Conservation (phyloP, 2,113 vertebrate species). For the Burhinus oedicnemus region DNA sequence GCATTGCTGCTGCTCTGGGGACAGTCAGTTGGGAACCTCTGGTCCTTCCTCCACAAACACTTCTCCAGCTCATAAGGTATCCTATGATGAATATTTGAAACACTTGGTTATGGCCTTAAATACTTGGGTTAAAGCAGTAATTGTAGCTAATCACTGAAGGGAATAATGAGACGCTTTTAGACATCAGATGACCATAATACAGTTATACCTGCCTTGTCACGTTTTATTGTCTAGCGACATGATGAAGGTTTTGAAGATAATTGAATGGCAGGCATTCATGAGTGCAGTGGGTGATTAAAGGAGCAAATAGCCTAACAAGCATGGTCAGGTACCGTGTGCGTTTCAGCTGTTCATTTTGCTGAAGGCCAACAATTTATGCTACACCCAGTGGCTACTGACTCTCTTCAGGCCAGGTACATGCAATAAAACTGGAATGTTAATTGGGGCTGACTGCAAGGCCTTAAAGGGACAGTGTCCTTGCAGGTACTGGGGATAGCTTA, state of each 20-base stretch:
- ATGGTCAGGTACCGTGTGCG: slow-evolving; percentile 64
- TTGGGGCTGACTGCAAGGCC: slow-evolving; percentile 45
- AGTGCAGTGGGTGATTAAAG: slow-evolving; percentile 37
- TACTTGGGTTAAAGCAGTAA: slow-evolving; percentile 32
- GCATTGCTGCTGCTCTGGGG: not conserved
- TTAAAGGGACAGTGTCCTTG: slow-evolving; percentile 67
- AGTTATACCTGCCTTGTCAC: slow-evolving; percentile 39
- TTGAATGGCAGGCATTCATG: slow-evolving; percentile 37
- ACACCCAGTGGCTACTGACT: slow-evolving; percentile 54
- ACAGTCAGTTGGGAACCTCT: not conserved
- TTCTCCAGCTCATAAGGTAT: not conserved
- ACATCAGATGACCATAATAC: slow-evolving; percentile 53
- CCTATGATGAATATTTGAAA: not conserved
- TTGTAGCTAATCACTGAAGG: slow-evolving; percentile 56
- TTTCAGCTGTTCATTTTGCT: slow-evolving; percentile 77
- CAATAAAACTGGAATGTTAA: slow-evolving; percentile 80
- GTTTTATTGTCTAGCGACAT: slow-evolving; percentile 52
- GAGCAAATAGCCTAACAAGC: slow-evolving; percentile 72
- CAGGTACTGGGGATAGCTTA: not conserved
- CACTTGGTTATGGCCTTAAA: not conserved
- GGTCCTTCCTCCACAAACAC: not conserved
- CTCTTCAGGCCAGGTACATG: slow-evolving; percentile 65
- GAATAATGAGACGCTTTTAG: slow-evolving; percentile 32
- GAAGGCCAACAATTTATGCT: slow-evolving; percentile 79
- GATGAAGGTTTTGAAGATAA: slow-evolving; percentile 53